Conservation (phyloP, 2,888 invertebrate species). For the Rhaphigaster nebulosa region DNA sequence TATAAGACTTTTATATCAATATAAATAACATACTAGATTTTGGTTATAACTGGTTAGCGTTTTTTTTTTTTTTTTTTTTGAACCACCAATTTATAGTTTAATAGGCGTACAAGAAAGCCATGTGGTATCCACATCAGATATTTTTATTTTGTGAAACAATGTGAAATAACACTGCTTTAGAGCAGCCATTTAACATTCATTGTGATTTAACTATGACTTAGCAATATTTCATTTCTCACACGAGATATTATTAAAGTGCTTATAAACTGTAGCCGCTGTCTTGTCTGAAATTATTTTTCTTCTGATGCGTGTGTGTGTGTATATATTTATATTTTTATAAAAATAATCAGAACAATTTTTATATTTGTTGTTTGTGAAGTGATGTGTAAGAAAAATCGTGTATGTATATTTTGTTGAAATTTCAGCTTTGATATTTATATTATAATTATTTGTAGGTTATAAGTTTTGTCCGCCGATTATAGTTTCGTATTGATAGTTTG, state of each 20-base stretch:
- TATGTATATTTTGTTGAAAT: not conserved
- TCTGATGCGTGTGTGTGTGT: not conserved
- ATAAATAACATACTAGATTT: too few species aligned
- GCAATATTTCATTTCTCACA: not conserved
- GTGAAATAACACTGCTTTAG: too few species aligned
- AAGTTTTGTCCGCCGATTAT: not conserved
- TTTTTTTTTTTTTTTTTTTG: too few species aligned
- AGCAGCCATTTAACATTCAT: not conserved
- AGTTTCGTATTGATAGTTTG: not conserved
- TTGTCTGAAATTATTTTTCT: not conserved
- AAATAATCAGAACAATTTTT: not conserved
- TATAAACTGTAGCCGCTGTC: not conserved
- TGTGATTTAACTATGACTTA: not conserved
- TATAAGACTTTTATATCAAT: too few species aligned
- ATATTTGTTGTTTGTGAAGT: not conserved
- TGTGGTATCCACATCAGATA: too few species aligned
- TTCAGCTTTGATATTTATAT: conserved; percentile 20
- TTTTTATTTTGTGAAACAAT: too few species aligned
- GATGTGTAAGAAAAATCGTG: not conserved
- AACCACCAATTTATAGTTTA: too few species aligned
- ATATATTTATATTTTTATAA: not conserved
- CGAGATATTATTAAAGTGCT: not conserved
- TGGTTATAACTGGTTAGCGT: too few species aligned
- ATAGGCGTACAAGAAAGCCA: too few species aligned
- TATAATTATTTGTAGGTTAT: not conserved